These are phyloP conservation scores for Nasonia vitripennis DNA, from an alignment of 1,140 invertebrate species.

Conservation along the genomic window DNA sequence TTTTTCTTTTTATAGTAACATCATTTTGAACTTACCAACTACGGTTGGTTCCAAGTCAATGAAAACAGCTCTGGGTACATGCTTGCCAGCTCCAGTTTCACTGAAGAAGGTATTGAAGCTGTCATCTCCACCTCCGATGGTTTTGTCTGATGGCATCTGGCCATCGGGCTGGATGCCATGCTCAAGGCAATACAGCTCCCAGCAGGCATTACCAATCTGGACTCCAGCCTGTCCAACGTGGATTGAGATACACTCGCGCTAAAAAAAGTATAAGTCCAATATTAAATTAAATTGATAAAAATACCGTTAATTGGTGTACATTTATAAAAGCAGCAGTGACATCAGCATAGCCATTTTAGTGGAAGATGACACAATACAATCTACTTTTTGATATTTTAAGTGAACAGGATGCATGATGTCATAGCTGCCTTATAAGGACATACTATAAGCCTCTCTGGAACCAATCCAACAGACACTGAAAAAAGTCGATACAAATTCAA, in stretches of 20 bases:
- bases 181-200: conserved; percentile 90
- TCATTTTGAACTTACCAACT: conserved; percentile 62
- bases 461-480: background rate
- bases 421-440: conserved; percentile 13
- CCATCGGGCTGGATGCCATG: conserved; percentile 94
- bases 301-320: background rate
- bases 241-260: conserved; percentile 82
- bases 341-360: background rate
- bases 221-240: conserved; percentile 86
- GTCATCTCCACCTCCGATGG: conserved; percentile 69
- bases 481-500: conserved; percentile 21
- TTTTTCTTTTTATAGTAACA: background rate
- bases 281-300: background rate
- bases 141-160: conserved; percentile 77
- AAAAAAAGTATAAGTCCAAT: conserved; percentile 56
- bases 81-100: conserved; percentile 71
- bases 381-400: background rate
- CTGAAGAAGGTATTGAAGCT: conserved; percentile 79
- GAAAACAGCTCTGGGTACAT: conserved; percentile 68
- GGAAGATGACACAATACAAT: background rate
- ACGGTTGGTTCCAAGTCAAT: conserved; percentile 77
- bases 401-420: conserved; percentile 20
- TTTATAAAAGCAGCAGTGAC: background rate
- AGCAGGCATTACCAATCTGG: conserved; percentile 85
- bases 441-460: background rate